A percentile compares a stretch with the other conserved stretches of the same genome.
phyloP scores from a whole-genome alignment of 2,888 invertebrate genomes.

The Luperina nickerlii region DNA sequence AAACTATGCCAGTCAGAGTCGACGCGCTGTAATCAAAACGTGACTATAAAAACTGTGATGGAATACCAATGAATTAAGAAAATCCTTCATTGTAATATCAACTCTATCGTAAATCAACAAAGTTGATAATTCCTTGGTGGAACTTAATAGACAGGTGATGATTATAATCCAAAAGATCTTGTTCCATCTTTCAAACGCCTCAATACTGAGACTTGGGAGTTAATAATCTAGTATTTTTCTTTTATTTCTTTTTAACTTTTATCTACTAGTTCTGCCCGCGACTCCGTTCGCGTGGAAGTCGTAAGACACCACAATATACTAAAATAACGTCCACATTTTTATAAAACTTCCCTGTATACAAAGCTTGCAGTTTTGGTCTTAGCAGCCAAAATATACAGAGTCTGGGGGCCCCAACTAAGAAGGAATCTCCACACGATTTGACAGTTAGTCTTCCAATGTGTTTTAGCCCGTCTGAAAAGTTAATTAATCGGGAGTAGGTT shows the following conservation, averaged over 20 bases:
- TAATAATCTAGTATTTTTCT: slow-evolving; percentile 39
- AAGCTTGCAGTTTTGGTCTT: not conserved
- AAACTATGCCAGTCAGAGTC: slow-evolving; percentile 64
- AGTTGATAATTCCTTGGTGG: slow-evolving; percentile 20
- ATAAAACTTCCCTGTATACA: not conserved
- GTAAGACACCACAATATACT: not conserved
- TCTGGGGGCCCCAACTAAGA: not conserved
- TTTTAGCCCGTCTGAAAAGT: not conserved
- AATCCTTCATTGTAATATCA: slow-evolving; percentile 16
- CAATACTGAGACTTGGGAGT: slow-evolving; percentile 22
- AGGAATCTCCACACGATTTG: not conserved
- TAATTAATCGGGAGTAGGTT: not conserved
- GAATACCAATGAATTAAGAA: slow-evolving; percentile 74
- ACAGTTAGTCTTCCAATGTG: not conserved
- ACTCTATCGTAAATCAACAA: not conserved
- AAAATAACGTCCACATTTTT: not conserved
- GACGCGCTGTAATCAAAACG: slow-evolving; percentile 70
- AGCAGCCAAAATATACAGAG: not conserved
- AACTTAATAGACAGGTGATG: slow-evolving; percentile 33
- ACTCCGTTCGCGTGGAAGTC: not conserved
- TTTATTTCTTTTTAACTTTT: not conserved
- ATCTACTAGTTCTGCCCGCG: not conserved
- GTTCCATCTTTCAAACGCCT: slow-evolving; percentile 47
- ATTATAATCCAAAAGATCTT: slow-evolving; percentile 51
- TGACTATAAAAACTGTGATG: slow-evolving; percentile 76